Base-by-base conservation (phyloP, 2,797 vertebrate species). In the Mormyrus proboscirostris region DNA sequence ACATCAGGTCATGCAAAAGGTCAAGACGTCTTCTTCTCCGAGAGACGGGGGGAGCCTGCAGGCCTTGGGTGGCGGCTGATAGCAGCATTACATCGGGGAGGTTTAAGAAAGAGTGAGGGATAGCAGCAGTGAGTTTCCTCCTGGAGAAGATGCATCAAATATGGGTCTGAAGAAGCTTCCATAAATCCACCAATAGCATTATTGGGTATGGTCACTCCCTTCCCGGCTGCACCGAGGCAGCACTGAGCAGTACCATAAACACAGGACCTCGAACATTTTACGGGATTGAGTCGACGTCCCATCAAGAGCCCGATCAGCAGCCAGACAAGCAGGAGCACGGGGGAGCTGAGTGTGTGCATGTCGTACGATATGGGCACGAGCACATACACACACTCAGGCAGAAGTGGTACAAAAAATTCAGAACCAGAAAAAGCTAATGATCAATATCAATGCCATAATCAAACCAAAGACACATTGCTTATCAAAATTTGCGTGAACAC, bases 401-500 rank as follows among this genome's bases (percentile, higher is more conserved):
- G n/a, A 65, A 65, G 9, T 3, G 22, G 59, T 1, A 65, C 16
- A 22, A 59, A 8, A 59, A 59, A 59, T 59, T 0, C 6, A 59
- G 57, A 59, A 7, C 6, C n/a, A 59, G 62, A 65, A 29, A 65
- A 29, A 65, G 29, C 59, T 22, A 62, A 25, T 25, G 2, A 65
- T 62, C 22, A 38, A 44, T 10, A 65, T 38, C 33, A 79, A 57
- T 49, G 38, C 73, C 69, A 73, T 79, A 22, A 16, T 19, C 76
- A 84, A 33, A 10, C 8, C 59, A 84, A 88, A 88, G 41, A 49
- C 50, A 88, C 83, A 76, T 29, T 14, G 22, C 55, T 69, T 33
- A 79, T 79, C 83, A 10, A 65, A 85, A 88, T 84, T 85, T 50
- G 88, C 76, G 76, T 5, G 86, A 6, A 9, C 44, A 87, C 76